These are phyloP conservation scores for Brachionus koreanus DNA, from an alignment of 1,140 invertebrate species.

Conservation along the genomic window DNA sequence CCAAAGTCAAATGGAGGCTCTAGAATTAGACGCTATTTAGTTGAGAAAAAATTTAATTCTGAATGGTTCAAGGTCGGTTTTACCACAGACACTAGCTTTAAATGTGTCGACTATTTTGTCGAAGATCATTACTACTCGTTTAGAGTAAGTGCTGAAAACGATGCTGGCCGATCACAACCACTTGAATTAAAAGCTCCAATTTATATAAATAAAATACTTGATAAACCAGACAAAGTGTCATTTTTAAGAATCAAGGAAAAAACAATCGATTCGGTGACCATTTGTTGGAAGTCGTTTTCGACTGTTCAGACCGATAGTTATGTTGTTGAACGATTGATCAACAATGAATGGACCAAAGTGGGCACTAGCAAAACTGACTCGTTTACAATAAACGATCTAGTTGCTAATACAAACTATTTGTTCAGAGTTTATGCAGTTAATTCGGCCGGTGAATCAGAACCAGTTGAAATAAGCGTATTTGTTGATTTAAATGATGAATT, in stretches of 20 bases:
- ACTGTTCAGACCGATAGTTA: neutral
- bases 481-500: constrained; percentile 6
- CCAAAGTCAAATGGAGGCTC: constrained; percentile 45
- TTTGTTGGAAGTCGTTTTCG: constrained; percentile 69
- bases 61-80: constrained; percentile 73
- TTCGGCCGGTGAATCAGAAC: constrained; percentile 67
- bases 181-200: constrained; percentile 67
- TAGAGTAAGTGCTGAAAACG: constrained; percentile 49
- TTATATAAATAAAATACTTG: constrained; percentile 47
- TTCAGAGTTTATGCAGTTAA: neutral
- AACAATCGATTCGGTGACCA: constrained; percentile 70
- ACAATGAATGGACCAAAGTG: neutral
- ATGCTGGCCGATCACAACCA: constrained; percentile 64
- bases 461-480: constrained; percentile 70
- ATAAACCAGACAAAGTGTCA: constrained; percentile 70
- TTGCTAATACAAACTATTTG: neutral
- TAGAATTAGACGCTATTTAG: constrained; percentile 38
- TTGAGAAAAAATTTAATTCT: constrained; percentile 65
- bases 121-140: constrained; percentile 87
- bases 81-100: constrained; percentile 64
- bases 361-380: neutral
- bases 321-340: neutral
- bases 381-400: neutral
- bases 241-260: constrained; percentile 75
- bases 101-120: constrained; percentile 14